phyloP scores from a whole-genome alignment of 2,113 vertebrate species.

The Pholis gunnellus region DNA sequence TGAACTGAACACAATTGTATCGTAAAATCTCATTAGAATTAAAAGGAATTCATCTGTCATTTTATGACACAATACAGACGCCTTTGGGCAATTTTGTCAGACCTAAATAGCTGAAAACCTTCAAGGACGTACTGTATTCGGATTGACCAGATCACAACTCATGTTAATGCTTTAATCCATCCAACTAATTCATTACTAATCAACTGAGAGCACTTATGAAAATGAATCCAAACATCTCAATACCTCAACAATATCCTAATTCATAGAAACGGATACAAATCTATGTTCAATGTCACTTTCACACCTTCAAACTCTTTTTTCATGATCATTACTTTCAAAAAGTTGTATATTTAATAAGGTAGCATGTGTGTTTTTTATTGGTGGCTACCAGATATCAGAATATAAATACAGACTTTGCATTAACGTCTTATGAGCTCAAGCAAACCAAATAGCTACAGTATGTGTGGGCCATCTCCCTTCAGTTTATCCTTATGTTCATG shows the following conservation, averaged over 20 bases:
- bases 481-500: conserved; percentile 25
- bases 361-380: not conserved
- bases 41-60: not conserved
- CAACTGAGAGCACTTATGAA: not conserved
- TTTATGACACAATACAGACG: not conserved
- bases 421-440: not conserved
- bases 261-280: not conserved
- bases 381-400: not conserved
- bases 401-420: not conserved
- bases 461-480: conserved; percentile 29
- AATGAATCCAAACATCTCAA: not conserved
- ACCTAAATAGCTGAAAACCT: not conserved
- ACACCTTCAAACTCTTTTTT: too few species aligned
- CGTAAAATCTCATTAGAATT: not conserved
- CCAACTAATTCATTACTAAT: not conserved
- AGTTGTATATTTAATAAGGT: not conserved
- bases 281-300: not conserved
- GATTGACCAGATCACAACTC: not conserved
- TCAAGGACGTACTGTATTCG: not conserved
- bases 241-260: not conserved
- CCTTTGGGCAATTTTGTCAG: not conserved
- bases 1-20: not conserved
- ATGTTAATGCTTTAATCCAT: not conserved
- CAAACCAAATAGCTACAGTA: not conserved
- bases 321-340: not conserved